phyloP scores from a whole-genome alignment of 2,113 vertebrate genomes.

The Probosciger aterrimus region DNA sequence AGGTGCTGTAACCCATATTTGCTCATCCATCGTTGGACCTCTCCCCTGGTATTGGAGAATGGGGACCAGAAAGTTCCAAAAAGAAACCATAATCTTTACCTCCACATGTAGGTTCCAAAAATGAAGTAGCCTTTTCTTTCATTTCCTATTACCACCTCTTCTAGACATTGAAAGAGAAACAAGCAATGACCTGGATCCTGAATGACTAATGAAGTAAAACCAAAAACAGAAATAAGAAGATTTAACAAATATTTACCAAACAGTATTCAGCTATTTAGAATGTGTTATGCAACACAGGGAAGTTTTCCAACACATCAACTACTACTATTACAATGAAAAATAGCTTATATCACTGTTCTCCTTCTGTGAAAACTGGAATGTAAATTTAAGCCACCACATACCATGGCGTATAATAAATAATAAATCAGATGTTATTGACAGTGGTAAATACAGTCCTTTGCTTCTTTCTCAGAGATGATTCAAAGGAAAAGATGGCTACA shows the following conservation, averaged over 20 bases:
- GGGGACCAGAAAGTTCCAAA: background rate
- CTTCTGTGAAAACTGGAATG: conserved; percentile 59
- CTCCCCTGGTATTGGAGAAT: background rate
- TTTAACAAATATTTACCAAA: background rate
- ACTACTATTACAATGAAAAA: background rate
- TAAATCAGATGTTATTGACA: conserved; percentile 63
- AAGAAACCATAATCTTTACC: background rate
- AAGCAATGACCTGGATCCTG: background rate
- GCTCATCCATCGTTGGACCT: background rate
- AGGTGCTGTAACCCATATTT: background rate
- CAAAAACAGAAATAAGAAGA: background rate
- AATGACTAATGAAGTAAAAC: background rate
- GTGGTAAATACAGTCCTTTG: conserved; percentile 52
- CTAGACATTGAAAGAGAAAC: background rate
- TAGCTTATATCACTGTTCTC: background rate
- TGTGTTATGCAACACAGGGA: background rate
- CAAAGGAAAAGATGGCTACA: conserved; percentile 42
- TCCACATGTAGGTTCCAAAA: background rate
- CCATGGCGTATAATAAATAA: conserved; percentile 29
- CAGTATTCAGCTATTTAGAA: background rate
- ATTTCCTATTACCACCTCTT: background rate
- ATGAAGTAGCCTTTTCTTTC: background rate
- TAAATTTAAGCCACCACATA: conserved; percentile 64
- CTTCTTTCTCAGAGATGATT: conserved; percentile 50
- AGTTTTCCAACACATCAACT: background rate